Percentiles rank a stretch among this genome's conserved stretches.
Conservation (phyloP, 2,797 vertebrate genomes). For the Nyctibius grandis region DNA sequence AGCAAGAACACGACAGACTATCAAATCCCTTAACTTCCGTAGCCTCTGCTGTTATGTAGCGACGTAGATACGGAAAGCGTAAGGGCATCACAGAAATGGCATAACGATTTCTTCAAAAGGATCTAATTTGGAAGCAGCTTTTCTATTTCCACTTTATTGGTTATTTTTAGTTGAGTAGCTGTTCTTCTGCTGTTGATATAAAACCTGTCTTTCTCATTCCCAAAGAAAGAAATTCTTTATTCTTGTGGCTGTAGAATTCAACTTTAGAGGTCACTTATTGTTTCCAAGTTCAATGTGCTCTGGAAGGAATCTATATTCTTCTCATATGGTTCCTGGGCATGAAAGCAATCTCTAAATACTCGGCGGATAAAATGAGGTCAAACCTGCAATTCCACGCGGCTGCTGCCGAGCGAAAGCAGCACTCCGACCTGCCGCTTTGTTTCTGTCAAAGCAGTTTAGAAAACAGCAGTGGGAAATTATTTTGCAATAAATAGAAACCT, state of each 20-base stretch:
- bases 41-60: background rate
- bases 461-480: conserved; percentile 51
- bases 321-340: conserved; percentile 57
- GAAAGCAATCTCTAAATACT: conserved; percentile 71
- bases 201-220: conserved; percentile 19
- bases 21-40: background rate
- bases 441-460: conserved; percentile 58
- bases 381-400: conserved; percentile 58
- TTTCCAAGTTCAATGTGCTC: conserved; percentile 52
- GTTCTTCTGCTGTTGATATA: conserved; percentile 36
- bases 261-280: conserved; percentile 57
- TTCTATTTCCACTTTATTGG: conserved; percentile 48
- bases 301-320: conserved; percentile 68
- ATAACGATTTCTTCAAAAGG: conserved; percentile 22
- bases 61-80: background rate
- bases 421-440: conserved; percentile 24
- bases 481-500: conserved; percentile 27
- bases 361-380: conserved; percentile 72
- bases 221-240: conserved; percentile 11
- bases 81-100: background rate
- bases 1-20: background rate
- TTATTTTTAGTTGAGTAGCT: conserved; percentile 61
- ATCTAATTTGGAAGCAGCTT: conserved; percentile 30
- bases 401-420: conserved; percentile 3
- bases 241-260: conserved; percentile 30